Evolutionary conservation across 2,888 invertebrate species (phyloP), one percentile per base, ranked within the genome.

Genomic region (Agriopis aurantiaria): DNA sequence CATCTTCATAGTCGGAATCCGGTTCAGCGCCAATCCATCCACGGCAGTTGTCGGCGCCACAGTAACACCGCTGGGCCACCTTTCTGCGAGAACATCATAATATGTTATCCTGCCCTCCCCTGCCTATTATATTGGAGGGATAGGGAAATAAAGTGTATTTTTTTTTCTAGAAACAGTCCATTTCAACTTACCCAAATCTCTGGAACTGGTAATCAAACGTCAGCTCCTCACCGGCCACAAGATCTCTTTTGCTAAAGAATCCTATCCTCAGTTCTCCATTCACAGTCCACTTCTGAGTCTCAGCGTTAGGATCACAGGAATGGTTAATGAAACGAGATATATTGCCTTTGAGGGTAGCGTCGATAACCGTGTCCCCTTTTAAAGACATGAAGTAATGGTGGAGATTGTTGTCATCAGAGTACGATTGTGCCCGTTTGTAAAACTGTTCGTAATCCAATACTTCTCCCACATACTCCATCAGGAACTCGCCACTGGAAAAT

Each of bases 161-260:
- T 33, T n/a, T 33, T 33, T 33, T 33, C 33, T 33, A 33, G 33
- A 33, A 4, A 33, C 33, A 33, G 33, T 8, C 7, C 12, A 3
- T 23, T 23, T 73, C 59, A 71, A 87, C 95, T 91, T 90, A 98
- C 98, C 98, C 99, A 93, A 99, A 99, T 84, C 98, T 95, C 90
- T 99, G 98, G 90, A 99, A 99, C 91, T 99, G 98, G 90, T 99
- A 99, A 90, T 99, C 99, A 91, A 99, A 99, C 0, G 99, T 99
- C 63, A 99, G 97, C 92, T 99, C 99, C 88, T 99, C 99, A 0
- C 98, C 98, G 0, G 96, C 95, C 61, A 95, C 89, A 69, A 99
- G 97, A 45, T 96, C 96, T 75, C 97, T 95, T 73, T 97, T 97
- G 78, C 99, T 97, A 91, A 99, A 99, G 94, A 99, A 99, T 0